Evolutionary conservation across 2,113 vertebrate species (phyloP), one percentile per base, ranked within the genome.

Genomic region (Hippocampus zosterae): DNA sequence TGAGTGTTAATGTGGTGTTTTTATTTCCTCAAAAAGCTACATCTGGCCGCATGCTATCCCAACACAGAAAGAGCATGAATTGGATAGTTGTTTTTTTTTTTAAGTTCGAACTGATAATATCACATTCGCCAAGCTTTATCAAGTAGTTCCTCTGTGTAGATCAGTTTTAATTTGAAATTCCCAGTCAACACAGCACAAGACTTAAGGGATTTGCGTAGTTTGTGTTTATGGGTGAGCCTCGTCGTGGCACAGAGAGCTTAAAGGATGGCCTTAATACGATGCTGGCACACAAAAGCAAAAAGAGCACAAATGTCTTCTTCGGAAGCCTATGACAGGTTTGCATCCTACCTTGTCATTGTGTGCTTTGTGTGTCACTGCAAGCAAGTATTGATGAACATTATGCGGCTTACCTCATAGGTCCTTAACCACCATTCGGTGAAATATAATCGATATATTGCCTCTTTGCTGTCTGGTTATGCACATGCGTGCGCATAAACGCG

Each of bases 251-350:
- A 41, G 19, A 70, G 46, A 79, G 82, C 77, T 88, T 88, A 88
- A 90, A 85, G 82, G 82, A 80, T 87, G 87, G 80, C 87, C 87
- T 88, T 87, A 89, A 88, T 90, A 86, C 84, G 71, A 12, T 3
- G 23, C 80, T 85, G 88, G 86, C 78, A 85, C 78, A 85, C 71
- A 84, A 86, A 82, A 78, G 73, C 63, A 62, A 69, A 72, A 63
- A 68, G 48, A n/a, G 56, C 68, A 78, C 55, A 44, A 70, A 79
- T 78, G 80, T 76, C 50, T 55, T 1, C 62, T 68, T 83, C 70
- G 57, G 85, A 59, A 84, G 25, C 40, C 76, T 62, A 11, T 60
- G 68, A 37, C 1, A 16, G 15, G 25, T 25, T 27, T 60, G 41
- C 55, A 63, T 50, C 2, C 10, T 6, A 15, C 12, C 60, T 62